Conservation (phyloP, 2,113 vertebrate species). For the Bubo bubo region DNA sequence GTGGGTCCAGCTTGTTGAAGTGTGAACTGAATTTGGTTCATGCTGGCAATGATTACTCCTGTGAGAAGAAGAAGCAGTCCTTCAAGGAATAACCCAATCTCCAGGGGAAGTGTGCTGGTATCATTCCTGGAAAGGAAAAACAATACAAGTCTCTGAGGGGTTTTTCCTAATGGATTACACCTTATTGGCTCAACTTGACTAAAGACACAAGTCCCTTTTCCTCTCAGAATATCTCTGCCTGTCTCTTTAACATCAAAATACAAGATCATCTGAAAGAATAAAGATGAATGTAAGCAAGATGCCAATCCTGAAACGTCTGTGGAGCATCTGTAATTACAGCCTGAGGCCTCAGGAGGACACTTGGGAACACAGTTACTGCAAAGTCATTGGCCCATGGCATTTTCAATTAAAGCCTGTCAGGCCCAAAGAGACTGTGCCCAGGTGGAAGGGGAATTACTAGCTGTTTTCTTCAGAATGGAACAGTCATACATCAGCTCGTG, state of each 20-base stretch:
- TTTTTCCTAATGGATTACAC: neutral
- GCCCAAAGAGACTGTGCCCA: neutral
- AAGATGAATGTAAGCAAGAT: slow-evolving; percentile 18
- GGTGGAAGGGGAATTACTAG: slow-evolving; percentile 9
- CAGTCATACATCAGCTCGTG: neutral
- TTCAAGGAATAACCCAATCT: neutral
- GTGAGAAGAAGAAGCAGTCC: neutral
- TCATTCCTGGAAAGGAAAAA: neutral
- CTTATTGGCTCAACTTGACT: neutral
- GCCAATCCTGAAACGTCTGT: neutral
- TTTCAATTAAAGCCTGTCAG: slow-evolving; percentile 54
- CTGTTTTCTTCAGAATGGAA: neutral
- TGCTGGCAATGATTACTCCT: neutral
- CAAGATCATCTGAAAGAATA: slow-evolving; percentile 5
- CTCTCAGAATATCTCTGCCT: neutral
- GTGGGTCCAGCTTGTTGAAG: neutral
- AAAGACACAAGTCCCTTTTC: neutral
- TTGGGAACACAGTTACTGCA: neutral
- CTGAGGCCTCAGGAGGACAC: slow-evolving; percentile 3
- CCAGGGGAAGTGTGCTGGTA: neutral
- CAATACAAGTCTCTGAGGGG: accelerated
- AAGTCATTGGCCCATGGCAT: slow-evolving; percentile 46
- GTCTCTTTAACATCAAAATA: slow-evolving; percentile 18
- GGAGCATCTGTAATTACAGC: slow-evolving; percentile 47
- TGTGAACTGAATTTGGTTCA: neutral